Evolutionary conservation across 2,888 invertebrate species (phyloP).

Genomic region (Agrilus cyanescens): DNA sequence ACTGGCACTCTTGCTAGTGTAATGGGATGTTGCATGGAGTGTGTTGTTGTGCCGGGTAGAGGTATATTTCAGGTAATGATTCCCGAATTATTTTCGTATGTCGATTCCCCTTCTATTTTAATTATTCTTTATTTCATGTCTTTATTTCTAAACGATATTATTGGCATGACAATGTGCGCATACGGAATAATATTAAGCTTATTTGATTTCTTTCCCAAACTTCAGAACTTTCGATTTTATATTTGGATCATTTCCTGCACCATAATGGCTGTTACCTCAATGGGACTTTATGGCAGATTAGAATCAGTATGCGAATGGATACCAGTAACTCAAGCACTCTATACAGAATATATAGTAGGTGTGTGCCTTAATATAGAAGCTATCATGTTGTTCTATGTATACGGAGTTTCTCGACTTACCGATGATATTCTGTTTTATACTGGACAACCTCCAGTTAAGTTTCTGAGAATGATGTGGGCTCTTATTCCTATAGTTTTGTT

Average conservation of each 20-base stretch:
- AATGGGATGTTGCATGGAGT: constrained; percentile 5
- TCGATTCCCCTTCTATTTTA: constrained; percentile 13
- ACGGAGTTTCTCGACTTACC: constrained; percentile 18
- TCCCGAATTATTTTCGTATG: constrained; percentile 16
- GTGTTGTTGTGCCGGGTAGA: constrained; percentile 15
- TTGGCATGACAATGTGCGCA: constrained; percentile 8
- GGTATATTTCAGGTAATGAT: constrained; percentile 16
- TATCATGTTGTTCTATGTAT: constrained; percentile 16
- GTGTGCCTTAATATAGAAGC: background rate
- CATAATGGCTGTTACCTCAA: background rate
- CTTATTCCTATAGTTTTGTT: constrained; percentile 13
- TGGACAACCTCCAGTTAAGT: constrained; percentile 15
- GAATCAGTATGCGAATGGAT: too few relatives aligned
- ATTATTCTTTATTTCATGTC: constrained; percentile 13
- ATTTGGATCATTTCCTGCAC: constrained; percentile 4
- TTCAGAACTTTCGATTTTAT: constrained; percentile 15
- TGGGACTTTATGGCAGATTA: too few relatives aligned
- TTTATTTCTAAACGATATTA: constrained; percentile 15
- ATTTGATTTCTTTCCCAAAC: constrained; percentile 17
- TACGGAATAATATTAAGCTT: constrained; percentile 17
- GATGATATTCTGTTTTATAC: constrained; percentile 20
- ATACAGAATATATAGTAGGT: too few relatives aligned
- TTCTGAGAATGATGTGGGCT: constrained; percentile 17
- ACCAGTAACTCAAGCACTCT: too few relatives aligned
- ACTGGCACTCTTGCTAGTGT: constrained; percentile 11